Conservation (phyloP, 2,797 vertebrate genomes). For the Acridotheres tristis region DNA sequence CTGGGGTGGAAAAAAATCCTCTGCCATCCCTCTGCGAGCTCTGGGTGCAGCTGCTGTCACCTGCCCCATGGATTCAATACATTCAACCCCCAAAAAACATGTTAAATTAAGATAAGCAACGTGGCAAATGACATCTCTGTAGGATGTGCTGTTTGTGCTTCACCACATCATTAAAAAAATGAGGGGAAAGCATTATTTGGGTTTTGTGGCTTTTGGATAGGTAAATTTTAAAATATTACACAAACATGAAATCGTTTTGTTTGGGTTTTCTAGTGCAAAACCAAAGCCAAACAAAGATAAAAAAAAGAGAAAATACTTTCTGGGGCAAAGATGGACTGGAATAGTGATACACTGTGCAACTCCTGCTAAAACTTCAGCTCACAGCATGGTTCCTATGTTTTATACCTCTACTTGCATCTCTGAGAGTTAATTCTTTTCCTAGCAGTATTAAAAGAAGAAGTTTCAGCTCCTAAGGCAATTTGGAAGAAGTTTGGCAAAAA, state of each 20-base stretch:
- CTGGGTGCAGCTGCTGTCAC: not conserved
- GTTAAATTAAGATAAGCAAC: not conserved
- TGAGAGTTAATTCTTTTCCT: not conserved
- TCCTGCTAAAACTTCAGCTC: not conserved
- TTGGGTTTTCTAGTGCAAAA: constrained; percentile 14
- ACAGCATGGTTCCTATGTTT: not conserved
- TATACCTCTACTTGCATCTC: not conserved
- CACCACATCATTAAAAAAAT: not conserved
- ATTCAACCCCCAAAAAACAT: not conserved
- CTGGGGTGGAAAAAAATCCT: not conserved
- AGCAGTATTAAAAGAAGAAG: not conserved
- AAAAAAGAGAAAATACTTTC: not conserved
- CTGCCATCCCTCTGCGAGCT: not conserved
- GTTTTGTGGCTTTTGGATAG: not conserved
- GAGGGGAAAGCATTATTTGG: not conserved
- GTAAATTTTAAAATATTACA: not conserved
- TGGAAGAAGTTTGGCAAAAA: not conserved
- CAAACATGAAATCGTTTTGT: not conserved
- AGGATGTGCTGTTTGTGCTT: not conserved
- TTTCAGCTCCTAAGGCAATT: not conserved
- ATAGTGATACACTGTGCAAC: not conserved
- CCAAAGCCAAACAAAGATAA: not conserved
- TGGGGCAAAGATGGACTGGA: not conserved
- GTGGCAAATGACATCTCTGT: not conserved
- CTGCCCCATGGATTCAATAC: not conserved